Conservation (phyloP, 1,140 invertebrate species). For the Gerris buenoi region DNA sequence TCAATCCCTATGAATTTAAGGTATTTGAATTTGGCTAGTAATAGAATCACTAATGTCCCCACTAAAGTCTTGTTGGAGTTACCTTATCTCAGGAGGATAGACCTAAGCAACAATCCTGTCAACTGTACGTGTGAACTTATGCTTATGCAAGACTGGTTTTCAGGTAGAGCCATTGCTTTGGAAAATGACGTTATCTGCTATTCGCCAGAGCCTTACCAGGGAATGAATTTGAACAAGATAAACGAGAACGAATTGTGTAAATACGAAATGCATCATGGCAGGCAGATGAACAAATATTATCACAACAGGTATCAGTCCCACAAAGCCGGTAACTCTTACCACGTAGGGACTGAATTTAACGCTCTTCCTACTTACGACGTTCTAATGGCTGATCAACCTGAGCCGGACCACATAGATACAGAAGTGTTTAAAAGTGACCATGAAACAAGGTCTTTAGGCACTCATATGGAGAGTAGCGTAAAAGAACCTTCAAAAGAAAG, state of each 20-base stretch:
- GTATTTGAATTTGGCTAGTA: conserved; percentile 18
- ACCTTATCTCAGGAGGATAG: conserved; percentile 16
- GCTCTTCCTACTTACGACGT: background rate
- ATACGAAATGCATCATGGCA: conserved; percentile 9
- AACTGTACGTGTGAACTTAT: conserved; percentile 23
- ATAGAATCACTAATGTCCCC: conserved; percentile 20
- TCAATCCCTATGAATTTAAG: conserved; percentile 18
- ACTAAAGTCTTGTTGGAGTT: conserved; percentile 16
- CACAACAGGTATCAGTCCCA: background rate
- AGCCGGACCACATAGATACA: background rate
- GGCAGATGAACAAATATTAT: background rate
- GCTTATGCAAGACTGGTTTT: conserved; percentile 21
- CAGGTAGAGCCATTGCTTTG: conserved; percentile 17
- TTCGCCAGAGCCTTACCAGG: conserved; percentile 16
- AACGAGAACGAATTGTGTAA: conserved; percentile 21
- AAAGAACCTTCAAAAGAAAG: background rate
- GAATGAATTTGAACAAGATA: conserved; percentile 16
- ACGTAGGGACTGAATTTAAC: background rate
- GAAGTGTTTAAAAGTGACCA: conserved; percentile 12
- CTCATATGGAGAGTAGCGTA: conserved; percentile 12
- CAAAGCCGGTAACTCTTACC: background rate
- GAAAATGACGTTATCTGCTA: conserved; percentile 19
- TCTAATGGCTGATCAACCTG: conserved; percentile 4
- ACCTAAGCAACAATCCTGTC: conserved; percentile 21
- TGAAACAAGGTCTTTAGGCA: conserved; percentile 11